Conservation (phyloP, 2,888 invertebrate genomes). For the Xestoiulus laeticollis region DNA sequence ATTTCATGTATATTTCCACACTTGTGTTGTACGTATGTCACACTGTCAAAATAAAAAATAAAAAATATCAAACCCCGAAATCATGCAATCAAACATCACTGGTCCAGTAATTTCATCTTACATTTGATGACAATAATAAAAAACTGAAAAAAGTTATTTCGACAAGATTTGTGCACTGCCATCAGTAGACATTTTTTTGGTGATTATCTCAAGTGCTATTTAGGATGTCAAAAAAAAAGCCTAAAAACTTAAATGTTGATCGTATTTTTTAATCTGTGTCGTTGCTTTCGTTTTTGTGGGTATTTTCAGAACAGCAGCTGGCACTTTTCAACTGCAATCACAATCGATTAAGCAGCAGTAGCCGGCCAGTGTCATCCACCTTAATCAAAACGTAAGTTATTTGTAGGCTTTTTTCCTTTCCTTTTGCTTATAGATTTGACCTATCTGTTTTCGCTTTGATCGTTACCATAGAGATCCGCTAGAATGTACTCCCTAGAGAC, state of each 20-base stretch:
- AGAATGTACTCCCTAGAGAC: conserved; percentile 34
- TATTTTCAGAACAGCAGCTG: conserved; percentile 46
- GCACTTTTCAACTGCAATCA: conserved; percentile 45
- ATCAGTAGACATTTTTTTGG: neutral
- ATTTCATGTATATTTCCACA: too few species aligned
- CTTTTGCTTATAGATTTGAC: conserved; percentile 46
- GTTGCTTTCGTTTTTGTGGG: neutral
- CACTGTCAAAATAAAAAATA: too few species aligned
- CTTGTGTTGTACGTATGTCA: too few species aligned
- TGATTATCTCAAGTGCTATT: neutral
- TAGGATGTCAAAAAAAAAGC: neutral
- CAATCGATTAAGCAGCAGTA: conserved; percentile 48
- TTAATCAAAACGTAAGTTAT: conserved; percentile 51
- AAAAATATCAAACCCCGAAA: too few species aligned
- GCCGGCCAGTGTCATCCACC: conserved; percentile 45
- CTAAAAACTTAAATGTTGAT: neutral
- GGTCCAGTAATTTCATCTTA: neutral
- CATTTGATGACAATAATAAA: neutral
- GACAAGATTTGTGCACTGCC: neutral
- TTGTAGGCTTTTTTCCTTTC: neutral
- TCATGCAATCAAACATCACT: too few species aligned
- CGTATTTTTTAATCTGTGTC: neutral
- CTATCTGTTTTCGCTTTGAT: conserved; percentile 6
- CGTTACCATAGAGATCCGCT: conserved; percentile 20
- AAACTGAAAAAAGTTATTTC: neutral